phyloP scores from a whole-genome alignment of 2,888 invertebrate genomes.

The Clusia tigrina region DNA sequence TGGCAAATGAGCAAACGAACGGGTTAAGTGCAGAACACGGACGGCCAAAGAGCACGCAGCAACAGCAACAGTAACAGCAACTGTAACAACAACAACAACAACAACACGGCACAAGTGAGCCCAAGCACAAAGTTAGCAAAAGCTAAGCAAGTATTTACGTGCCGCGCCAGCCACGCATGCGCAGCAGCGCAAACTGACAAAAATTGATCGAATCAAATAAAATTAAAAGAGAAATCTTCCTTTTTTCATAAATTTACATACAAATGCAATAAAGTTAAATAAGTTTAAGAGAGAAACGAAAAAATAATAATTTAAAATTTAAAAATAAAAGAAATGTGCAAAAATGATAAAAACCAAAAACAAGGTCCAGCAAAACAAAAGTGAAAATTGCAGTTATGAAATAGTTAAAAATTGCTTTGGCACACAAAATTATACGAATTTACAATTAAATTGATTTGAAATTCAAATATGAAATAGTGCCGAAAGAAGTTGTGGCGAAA shows the following conservation, averaged over 20 bases:
- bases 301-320: background rate
- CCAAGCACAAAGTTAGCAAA: constrained; percentile 24
- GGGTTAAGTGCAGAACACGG: background rate
- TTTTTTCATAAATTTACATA: background rate
- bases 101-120: constrained; percentile 33
- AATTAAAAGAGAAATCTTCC: background rate
- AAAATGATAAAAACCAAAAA: background rate
- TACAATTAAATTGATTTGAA: background rate
- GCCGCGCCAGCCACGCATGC: background rate
- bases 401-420: background rate
- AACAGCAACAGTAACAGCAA: constrained; percentile 28
- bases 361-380: background rate
- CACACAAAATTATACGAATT: background rate
- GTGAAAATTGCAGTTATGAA: background rate
- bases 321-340: background rate
- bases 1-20: background rate
- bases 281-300: background rate
- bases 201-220: background rate
- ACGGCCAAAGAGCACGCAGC: background rate
- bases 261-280: background rate
- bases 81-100: constrained; percentile 32
- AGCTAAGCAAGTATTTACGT: background rate
- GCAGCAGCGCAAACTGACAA: background rate
- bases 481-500: constrained; percentile 4
- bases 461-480: background rate